Evolutionary conservation across 2,113 vertebrate species (phyloP).

Genomic region (Campylorhamphus procurvoides): DNA sequence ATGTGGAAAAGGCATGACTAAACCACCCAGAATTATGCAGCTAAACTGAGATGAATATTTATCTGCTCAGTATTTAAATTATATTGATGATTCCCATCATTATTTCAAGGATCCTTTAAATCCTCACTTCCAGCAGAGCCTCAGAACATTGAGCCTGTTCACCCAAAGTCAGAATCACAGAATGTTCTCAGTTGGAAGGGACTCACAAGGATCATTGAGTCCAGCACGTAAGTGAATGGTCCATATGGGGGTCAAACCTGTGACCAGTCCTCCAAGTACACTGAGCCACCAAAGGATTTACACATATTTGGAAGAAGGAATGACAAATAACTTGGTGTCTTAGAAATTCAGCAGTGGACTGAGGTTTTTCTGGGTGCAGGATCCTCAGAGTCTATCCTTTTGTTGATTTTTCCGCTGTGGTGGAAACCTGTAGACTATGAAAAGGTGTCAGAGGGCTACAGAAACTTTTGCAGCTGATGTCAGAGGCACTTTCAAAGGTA

Average conservation of each 20-base stretch:
- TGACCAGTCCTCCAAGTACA: background rate
- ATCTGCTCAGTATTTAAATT: background rate
- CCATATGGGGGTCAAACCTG: background rate
- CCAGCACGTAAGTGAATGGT: background rate
- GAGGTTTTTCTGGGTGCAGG: background rate
- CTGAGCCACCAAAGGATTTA: background rate
- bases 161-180: background rate
- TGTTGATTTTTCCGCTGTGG: background rate
- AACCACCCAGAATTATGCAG: background rate
- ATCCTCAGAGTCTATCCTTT: background rate
- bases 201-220: background rate
- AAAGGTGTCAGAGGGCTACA: background rate
- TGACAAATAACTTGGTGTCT: background rate
- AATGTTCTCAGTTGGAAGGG: background rate
- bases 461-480: background rate
- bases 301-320: background rate
- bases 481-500: background rate
- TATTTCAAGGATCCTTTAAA: background rate
- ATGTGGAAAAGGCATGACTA: background rate
- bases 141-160: background rate
- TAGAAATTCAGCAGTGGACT: background rate
- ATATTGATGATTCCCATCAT: accelerated
- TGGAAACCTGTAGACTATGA: background rate
- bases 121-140: background rate
- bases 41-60: background rate